Percentiles rank a stretch among this genome's conserved stretches.
These are phyloP conservation scores for Ageneiosus marmoratus DNA, from an alignment of 2,113 vertebrate species.

Conservation along the genomic window DNA sequence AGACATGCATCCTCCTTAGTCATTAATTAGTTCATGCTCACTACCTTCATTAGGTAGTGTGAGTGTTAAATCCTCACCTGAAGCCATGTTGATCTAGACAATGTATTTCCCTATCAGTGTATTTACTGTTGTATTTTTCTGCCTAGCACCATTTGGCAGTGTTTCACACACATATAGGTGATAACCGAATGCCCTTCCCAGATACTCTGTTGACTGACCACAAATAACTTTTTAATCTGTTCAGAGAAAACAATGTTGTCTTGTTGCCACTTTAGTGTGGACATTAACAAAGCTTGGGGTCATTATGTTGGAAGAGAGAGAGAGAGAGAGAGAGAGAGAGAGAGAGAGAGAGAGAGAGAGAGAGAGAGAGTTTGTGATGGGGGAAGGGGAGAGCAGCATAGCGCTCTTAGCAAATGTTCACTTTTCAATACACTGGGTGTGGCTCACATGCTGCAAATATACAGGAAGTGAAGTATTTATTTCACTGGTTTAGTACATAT, in stretches of 20 bases:
- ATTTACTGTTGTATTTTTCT: slow-evolving; percentile 53
- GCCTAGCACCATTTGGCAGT: slow-evolving; percentile 22
- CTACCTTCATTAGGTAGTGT: slow-evolving; percentile 63
- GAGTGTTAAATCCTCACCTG: slow-evolving; percentile 64
- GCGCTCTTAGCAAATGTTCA: not conserved
- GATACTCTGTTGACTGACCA: not conserved
- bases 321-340: not conserved
- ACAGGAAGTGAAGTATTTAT: not conserved
- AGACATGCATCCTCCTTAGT: slow-evolving; percentile 64
- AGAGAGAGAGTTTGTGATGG: not conserved
- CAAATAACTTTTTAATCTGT: not conserved
- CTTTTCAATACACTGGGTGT: not conserved
- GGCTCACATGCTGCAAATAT: not conserved
- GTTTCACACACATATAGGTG: not conserved
- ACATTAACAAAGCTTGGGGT: slow-evolving; percentile 7
- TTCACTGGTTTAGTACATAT: not conserved
- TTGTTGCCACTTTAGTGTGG: not conserved
- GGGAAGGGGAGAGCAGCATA: not conserved
- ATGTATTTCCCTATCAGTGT: slow-evolving; percentile 58
- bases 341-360: not conserved
- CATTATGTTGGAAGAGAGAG: not conserved
- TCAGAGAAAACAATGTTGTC: not conserved
- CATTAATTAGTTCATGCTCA: slow-evolving; percentile 72
- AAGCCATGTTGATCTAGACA: slow-evolving; percentile 62
- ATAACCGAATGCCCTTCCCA: not conserved